These are phyloP conservation scores for Parnassius glacialis DNA, from an alignment of 2,888 invertebrate genomes.

Conservation along the genomic window DNA sequence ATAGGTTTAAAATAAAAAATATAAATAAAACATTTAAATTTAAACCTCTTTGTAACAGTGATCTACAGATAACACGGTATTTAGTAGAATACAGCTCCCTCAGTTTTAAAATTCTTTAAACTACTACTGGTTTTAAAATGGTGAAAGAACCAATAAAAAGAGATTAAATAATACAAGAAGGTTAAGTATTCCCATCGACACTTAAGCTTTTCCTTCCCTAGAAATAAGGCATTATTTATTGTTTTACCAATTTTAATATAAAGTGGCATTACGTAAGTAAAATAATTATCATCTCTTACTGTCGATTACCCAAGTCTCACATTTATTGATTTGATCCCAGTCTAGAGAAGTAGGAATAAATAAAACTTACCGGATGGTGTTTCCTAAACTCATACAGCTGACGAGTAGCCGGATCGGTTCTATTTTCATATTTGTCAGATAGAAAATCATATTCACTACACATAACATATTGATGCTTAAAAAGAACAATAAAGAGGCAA, in stretches of 20 bases:
- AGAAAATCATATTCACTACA: constrained; percentile 10
- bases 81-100: no score
- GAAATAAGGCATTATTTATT: neutral
- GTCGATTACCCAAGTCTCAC: neutral
- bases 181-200: no score
- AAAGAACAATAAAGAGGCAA: neutral
- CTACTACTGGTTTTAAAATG: no score
- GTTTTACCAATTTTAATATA: neutral
- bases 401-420: constrained; percentile 8
- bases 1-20: no score
- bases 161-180: no score
- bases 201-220: no score
- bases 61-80: no score
- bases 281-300: neutral
- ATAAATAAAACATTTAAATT: no score
- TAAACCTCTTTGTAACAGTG: no score
- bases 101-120: no score
- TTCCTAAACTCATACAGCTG: constrained; percentile 21
- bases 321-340: neutral
- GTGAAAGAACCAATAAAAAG: no score
- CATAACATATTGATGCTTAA: neutral
- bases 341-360: neutral
- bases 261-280: neutral
- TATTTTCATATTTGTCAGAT: constrained; percentile 18
- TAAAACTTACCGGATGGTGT: constrained; percentile 13